These are phyloP conservation scores for Luidia sarsii DNA, from an alignment of 53 echinoderm and acorn worm species.

Conservation along the genomic window DNA sequence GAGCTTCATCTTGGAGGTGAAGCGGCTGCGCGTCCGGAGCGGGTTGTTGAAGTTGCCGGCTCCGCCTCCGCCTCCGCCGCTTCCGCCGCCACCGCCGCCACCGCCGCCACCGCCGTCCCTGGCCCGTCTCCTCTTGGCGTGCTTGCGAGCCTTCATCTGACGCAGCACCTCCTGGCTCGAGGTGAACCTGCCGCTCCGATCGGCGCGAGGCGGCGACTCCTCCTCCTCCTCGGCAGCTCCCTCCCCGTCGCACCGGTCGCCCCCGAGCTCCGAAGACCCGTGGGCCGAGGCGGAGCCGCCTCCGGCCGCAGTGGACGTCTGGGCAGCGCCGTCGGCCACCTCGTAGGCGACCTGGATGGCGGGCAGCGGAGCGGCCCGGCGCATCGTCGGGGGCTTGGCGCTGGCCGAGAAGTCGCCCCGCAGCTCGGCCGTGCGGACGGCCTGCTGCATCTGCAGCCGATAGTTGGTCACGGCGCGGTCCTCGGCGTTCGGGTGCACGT, in stretches of 20 bases:
- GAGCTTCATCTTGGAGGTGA: slow-evolving; percentile 72
- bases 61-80: too few species aligned
- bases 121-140: slow-evolving; percentile 55
- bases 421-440: slow-evolving; percentile 67
- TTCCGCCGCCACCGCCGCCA: too few species aligned
- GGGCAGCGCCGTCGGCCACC: not conserved
- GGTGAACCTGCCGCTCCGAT: slow-evolving; percentile 1
- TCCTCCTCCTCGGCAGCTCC: not conserved
- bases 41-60: slow-evolving; percentile 70
- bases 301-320: not conserved
- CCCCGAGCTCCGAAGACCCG: not conserved
- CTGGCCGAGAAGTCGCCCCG: slow-evolving; percentile 60
- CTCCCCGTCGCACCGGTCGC: not conserved
- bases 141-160: slow-evolving; percentile 69
- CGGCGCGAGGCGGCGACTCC: not conserved
- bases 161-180: slow-evolving; percentile 72
- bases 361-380: slow-evolving; percentile 34
- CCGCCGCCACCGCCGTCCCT: too few species aligned
- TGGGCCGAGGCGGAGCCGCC: not conserved
- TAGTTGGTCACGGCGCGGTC: slow-evolving; percentile 86
- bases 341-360: slow-evolving; percentile 44
- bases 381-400: slow-evolving; percentile 24
- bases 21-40: slow-evolving; percentile 75
- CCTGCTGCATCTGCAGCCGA: slow-evolving; percentile 81
- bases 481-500: slow-evolving; percentile 62